phyloP scores from a whole-genome alignment of 2,113 vertebrate genomes.

The Percopsis transmontana region DNA sequence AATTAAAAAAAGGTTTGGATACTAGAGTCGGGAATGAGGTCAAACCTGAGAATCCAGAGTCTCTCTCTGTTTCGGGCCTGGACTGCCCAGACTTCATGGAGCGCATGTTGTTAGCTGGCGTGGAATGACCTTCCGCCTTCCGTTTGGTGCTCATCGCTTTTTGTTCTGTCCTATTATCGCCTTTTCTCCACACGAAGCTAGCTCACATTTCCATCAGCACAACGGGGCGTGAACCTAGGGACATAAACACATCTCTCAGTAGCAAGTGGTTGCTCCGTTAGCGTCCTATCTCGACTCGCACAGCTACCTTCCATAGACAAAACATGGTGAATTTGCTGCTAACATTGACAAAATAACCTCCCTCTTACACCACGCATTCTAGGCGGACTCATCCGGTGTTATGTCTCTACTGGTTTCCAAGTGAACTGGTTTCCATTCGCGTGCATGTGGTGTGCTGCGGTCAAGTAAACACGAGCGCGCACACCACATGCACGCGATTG shows the following conservation, averaged over 20 bases:
- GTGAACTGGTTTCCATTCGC: too few species aligned
- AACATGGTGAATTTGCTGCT: too few species aligned
- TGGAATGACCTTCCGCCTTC: constrained; percentile 60
- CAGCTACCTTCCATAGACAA: too few species aligned
- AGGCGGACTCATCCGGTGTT: too few species aligned
- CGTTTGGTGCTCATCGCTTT: constrained; percentile 71
- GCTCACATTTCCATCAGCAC: constrained; percentile 26
- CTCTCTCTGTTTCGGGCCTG: constrained; percentile 83
- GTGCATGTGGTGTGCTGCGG: too few species aligned
- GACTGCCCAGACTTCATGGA: constrained; percentile 52
- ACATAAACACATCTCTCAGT: constrained; percentile 4
- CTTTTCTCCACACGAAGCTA: background rate
- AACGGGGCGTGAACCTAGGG: constrained; percentile 14
- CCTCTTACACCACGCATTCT: too few species aligned
- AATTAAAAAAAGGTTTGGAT: background rate
- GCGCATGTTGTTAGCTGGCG: constrained; percentile 38
- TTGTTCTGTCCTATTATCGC: too few species aligned
- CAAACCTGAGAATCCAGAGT: constrained; percentile 93
- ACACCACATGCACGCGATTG: too few species aligned
- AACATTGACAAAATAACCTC: too few species aligned
- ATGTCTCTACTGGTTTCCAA: too few species aligned
- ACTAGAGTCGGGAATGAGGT: background rate
- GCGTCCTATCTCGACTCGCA: too few species aligned
- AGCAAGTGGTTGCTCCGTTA: background rate
- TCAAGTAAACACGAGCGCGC: too few species aligned